Conservation (phyloP, 2,888 invertebrate species). For the Archips xylosteana region DNA sequence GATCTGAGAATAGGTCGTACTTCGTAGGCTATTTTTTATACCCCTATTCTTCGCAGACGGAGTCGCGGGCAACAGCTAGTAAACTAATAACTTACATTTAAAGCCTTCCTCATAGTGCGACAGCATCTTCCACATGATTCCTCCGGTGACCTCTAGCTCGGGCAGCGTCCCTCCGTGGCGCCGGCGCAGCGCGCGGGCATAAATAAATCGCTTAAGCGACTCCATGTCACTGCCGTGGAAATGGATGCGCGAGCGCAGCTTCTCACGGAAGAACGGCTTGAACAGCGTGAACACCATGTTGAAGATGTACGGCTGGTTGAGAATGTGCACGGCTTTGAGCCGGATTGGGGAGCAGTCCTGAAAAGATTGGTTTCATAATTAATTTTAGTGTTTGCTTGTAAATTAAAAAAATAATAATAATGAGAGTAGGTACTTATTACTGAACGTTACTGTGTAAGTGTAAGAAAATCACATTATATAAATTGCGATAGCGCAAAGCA, state of each 20-base stretch:
- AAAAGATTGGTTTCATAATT: constrained; percentile 45
- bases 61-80: no score
- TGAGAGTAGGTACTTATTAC: no score
- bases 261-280: constrained; percentile 95
- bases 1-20: no score
- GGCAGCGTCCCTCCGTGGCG: constrained; percentile 89
- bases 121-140: constrained; percentile 88
- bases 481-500: no score
- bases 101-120: constrained; percentile 88
- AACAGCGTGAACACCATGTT: constrained; percentile 94
- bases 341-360: constrained; percentile 94
- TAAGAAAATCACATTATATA: no score
- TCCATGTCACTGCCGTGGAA: constrained; percentile 90
- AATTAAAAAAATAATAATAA: no score
- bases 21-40: no score
- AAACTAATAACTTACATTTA: constrained; percentile 81
- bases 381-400: background rate
- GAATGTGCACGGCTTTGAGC: constrained; percentile 93
- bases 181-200: constrained; percentile 85
- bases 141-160: constrained; percentile 87
- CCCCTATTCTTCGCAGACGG: no score
- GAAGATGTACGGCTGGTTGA: constrained; percentile 95
- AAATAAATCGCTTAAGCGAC: constrained; percentile 86
- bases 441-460: no score
- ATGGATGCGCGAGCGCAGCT: constrained; percentile 90